A percentile compares a stretch with the other conserved stretches of the same genome.
Evolutionary conservation across 2,888 invertebrate genomes (phyloP).

Genomic region (Protophormia terraenovae): DNA sequence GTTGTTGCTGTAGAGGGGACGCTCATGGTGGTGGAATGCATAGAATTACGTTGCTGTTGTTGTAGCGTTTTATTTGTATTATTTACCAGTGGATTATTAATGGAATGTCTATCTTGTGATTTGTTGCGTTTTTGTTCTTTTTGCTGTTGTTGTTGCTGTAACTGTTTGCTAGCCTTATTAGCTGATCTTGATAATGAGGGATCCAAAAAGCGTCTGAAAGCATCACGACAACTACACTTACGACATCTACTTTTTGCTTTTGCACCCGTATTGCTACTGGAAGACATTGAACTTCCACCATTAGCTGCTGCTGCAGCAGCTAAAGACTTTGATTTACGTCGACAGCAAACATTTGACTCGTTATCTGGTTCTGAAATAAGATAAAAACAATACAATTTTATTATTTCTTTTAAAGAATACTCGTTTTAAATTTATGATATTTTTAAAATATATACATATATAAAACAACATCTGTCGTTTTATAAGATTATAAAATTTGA

Average conservation of each 20-base stretch:
- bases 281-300: conserved; percentile 56
- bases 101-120: conserved; percentile 64
- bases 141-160: conserved; percentile 43
- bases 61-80: conserved; percentile 26
- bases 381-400: background rate
- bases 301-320: conserved; percentile 51
- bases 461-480: conserved; percentile 12
- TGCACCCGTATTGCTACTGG: conserved; percentile 48
- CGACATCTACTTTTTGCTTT: conserved; percentile 74
- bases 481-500: background rate
- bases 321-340: conserved; percentile 73
- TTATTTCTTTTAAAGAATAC: background rate
- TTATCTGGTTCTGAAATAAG: conserved; percentile 66
- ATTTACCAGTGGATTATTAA: conserved; percentile 57
- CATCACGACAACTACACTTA: conserved; percentile 78
- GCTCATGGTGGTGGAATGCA: conserved; percentile 43
- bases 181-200: conserved; percentile 64
- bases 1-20: conserved; percentile 43
- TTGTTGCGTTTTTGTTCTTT: conserved; percentile 58
- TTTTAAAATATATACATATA: background rate
- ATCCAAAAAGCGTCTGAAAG: conserved; percentile 74
- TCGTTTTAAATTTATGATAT: background rate
- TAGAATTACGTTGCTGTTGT: conserved; percentile 42
- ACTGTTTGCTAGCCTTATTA: conserved; percentile 49
- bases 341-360: conserved; percentile 75